Conservation (phyloP, 2,797 vertebrate species). For the Carduelis carduelis region DNA sequence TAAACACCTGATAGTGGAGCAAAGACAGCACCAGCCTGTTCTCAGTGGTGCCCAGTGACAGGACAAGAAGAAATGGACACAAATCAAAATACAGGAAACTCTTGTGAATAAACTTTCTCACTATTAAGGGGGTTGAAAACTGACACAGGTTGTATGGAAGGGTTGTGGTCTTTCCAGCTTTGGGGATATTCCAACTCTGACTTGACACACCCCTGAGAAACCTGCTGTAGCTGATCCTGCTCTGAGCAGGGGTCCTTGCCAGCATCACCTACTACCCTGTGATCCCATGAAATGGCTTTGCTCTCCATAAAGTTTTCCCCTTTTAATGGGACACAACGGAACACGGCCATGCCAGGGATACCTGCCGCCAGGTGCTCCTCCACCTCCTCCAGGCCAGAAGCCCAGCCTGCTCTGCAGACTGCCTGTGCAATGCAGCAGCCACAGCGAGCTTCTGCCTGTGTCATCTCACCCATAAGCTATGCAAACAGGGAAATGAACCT, state of each 20-base stretch:
- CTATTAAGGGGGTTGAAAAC: not conserved
- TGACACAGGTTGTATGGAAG: not conserved
- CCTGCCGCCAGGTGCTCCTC: not conserved
- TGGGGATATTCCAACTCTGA: not conserved
- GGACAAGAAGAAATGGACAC: not conserved
- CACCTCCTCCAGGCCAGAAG: not conserved
- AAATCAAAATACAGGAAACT: not conserved
- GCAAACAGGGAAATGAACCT: not conserved
- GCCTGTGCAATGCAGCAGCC: not conserved
- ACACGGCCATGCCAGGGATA: rapidly evolving
- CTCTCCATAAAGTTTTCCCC: rapidly evolving
- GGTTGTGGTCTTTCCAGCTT: not conserved
- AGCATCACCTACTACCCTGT: not conserved
- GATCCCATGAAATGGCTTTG: not conserved
- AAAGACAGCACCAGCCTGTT: not conserved
- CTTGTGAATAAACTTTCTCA: not conserved
- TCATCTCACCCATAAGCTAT: not conserved
- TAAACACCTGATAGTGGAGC: not conserved
- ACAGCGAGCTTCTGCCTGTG: rapidly evolving
- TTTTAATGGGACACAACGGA: rapidly evolving
- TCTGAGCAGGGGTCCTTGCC: not conserved
- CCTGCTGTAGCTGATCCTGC: not conserved
- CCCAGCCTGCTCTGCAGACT: not conserved
- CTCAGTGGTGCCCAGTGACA: not conserved
- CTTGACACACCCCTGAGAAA: not conserved